Base-by-base conservation (phyloP, 2,888 invertebrate genomes). In the Perizoma affinitatum region DNA sequence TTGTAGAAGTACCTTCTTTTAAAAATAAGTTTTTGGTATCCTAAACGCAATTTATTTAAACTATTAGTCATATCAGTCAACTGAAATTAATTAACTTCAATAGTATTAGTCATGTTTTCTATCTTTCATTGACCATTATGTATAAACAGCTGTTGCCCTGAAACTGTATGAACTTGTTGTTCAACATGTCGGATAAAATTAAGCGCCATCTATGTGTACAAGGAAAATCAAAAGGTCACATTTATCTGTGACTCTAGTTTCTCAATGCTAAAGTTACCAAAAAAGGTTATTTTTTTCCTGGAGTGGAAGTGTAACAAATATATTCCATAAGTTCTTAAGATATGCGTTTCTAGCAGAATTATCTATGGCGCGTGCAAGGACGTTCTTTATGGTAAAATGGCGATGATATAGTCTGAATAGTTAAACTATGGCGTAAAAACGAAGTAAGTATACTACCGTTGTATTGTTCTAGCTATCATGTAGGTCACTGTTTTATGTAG, bases 71-170 rank as follows among this genome's bases (percentile, higher is more conserved):
- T 33, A 45, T 5, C 8, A 33, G 7, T 33, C 33, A 4, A 45
- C 6, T 33, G 2, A 4, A 8, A 7, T 33, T 45, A 33, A 40
- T 40, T 10, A 4, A 46, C 46, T 56, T 40, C 43, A 9, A 56
- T 56, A 5, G 36, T 10, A 44, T 56, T 50, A 50, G n/a, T 56
- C 33, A 56, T 56, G 43, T 33, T 36, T 49, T 55, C 49, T n/a
- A 34, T 10, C 34, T 33, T n/a, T 34, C n/a, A 47, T 47, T 54
- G 41, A 38, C 47, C 6, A 46, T 46, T 42, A 40, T 41, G 35
- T 54, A 47, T 47, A 34, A 47, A 54, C 54, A 54, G 47, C 5
- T 54, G 54, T 22, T 22, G 22, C n/a, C 1, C 6, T 36, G 9
- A 44, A 52, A 52, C 8, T 45, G 8, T 8, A 38, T 38, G 38